These are phyloP conservation scores for Nephila pilipes DNA, from an alignment of 1,140 invertebrate genomes.

Conservation along the genomic window DNA sequence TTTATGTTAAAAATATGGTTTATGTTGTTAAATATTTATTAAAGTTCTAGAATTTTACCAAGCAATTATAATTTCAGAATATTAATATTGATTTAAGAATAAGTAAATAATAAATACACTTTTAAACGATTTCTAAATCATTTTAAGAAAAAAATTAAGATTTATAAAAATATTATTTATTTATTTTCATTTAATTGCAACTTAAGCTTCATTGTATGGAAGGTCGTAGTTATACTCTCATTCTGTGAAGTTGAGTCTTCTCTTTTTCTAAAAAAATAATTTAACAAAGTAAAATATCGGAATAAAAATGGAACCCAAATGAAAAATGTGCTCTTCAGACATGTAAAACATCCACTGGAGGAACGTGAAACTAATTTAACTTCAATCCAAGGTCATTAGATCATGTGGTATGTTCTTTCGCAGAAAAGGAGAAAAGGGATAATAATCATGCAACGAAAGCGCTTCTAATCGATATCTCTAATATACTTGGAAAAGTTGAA, in stretches of 20 bases:
- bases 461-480: neutral
- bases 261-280: neutral
- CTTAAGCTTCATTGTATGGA: no score
- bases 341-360: neutral
- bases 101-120: no score
- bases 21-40: no score
- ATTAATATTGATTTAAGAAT: no score
- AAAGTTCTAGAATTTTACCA: no score
- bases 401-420: neutral
- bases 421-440: neutral
- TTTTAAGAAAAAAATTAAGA: no score
- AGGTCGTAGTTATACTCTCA: no score
- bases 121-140: no score
- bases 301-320: neutral
- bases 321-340: neutral
- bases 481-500: neutral
- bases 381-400: slow-evolving; percentile 10
- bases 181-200: no score
- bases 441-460: neutral
- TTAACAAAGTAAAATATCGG: neutral
- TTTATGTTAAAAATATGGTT: no score
- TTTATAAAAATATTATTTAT: no score
- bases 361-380: neutral
- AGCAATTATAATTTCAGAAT: no score
- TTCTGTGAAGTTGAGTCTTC: neutral